Conservation (phyloP, 2,113 vertebrate species). For the Nansenia antarctica region DNA sequence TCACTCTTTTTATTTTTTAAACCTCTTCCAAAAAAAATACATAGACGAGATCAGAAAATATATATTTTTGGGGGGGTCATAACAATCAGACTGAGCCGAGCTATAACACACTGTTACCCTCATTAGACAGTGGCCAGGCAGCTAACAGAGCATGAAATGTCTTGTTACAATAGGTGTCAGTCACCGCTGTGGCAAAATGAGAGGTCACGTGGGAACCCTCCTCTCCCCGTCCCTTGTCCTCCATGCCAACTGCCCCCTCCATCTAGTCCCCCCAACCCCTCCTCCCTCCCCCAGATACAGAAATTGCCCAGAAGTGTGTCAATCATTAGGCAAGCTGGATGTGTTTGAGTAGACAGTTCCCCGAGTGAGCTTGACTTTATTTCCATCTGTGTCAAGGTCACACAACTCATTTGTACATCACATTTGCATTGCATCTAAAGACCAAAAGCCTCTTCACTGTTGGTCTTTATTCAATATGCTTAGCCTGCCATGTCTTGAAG, state of each 20-base stretch:
- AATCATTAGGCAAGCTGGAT: background rate
- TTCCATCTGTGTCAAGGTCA: background rate
- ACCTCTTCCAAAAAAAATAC: background rate
- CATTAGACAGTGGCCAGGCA: constrained; percentile 15
- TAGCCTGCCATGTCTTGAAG: too few species aligned
- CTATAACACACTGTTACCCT: constrained; percentile 15
- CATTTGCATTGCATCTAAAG: background rate
- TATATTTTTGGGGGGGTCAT: background rate
- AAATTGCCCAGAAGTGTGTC: background rate
- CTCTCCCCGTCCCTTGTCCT: constrained; percentile 1
- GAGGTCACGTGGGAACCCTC: background rate
- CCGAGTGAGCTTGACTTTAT: background rate
- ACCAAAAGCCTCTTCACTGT: background rate
- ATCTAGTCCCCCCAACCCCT: background rate
- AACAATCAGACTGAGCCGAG: background rate
- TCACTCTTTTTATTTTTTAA: background rate
- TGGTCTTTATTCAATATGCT: too few species aligned
- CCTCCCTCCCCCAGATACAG: background rate
- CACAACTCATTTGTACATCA: background rate
- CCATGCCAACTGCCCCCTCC: background rate
- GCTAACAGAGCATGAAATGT: constrained; percentile 10
- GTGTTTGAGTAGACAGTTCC: background rate
- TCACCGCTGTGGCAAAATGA: constrained; percentile 11
- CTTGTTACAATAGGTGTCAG: constrained; percentile 20
- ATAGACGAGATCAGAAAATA: background rate